Evolutionary conservation across 2,888 invertebrate species (phyloP).

Genomic region (Agriopis marginaria): DNA sequence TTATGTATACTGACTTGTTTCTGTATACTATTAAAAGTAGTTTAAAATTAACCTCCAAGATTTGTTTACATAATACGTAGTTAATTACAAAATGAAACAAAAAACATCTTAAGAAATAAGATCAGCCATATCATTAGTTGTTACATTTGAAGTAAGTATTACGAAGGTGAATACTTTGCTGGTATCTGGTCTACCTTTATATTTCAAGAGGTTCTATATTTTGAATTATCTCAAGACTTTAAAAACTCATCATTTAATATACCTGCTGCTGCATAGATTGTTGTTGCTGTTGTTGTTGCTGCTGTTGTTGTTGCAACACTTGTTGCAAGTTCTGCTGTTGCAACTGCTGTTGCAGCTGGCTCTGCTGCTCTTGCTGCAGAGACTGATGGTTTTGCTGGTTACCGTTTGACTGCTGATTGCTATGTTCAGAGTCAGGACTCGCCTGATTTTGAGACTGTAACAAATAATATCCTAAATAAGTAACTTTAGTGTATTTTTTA

Average conservation of each 20-base stretch:
- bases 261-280: conserved; percentile 54
- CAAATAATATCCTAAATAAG: conserved; percentile 42
- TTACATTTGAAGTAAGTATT: no score
- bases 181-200: no score
- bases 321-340: conserved; percentile 68
- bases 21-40: no score
- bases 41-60: no score
- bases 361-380: conserved; percentile 77
- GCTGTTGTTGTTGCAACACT: conserved; percentile 69
- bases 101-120: no score
- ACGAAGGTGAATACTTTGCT: no score
- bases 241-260: conserved; percentile 50
- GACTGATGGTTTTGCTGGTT: conserved; percentile 74
- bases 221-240: no score
- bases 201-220: neutral
- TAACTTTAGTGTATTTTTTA: neutral
- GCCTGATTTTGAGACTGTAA: conserved; percentile 84
- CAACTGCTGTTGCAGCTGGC: conserved; percentile 75
- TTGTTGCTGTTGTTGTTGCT: conserved; percentile 64
- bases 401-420: conserved; percentile 82
- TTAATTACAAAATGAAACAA: no score
- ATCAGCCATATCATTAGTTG: no score
- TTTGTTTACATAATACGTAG: no score
- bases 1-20: no score
- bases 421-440: conserved; percentile 77